Evolutionary conservation across 2,888 invertebrate genomes (phyloP).

Genomic region (Meiosimyza platycephala): DNA sequence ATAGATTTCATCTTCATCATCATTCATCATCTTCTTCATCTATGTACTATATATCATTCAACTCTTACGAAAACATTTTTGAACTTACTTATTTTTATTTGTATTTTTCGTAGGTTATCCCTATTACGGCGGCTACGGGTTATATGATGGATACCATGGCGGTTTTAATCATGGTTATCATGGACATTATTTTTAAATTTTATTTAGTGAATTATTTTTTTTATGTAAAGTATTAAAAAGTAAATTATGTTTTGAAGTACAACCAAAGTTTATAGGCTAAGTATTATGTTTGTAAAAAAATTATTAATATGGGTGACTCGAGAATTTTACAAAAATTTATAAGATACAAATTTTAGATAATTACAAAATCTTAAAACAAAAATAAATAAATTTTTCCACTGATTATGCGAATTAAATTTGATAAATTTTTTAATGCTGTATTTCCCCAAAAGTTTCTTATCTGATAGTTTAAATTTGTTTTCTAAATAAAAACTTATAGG

Average conservation of each 20-base stretch:
- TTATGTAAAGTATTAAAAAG: neutral
- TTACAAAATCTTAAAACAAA: neutral
- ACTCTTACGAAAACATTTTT: too few relatives aligned
- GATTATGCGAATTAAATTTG: too few relatives aligned
- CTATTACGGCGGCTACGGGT: constrained; percentile 48
- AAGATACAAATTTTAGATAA: neutral
- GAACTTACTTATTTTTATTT: neutral
- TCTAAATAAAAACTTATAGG: too few relatives aligned
- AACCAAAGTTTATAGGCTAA: neutral
- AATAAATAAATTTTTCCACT: too few relatives aligned
- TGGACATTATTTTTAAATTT: constrained; percentile 59
- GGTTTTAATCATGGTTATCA: constrained; percentile 55
- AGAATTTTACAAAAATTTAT: neutral
- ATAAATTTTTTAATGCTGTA: too few relatives aligned
- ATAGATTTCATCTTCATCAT: too few relatives aligned
- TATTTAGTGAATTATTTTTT: neutral
- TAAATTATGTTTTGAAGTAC: too few relatives aligned
- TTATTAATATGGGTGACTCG: too few relatives aligned
- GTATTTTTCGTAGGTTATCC: constrained; percentile 45
- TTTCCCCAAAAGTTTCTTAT: too few relatives aligned
- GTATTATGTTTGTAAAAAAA: neutral
- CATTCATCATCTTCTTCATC: too few relatives aligned
- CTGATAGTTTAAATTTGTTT: too few relatives aligned
- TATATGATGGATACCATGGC: constrained; percentile 60
- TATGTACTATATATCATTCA: too few relatives aligned